These are phyloP conservation scores for Diarsia dahlii DNA, from an alignment of 2,888 invertebrate species.

Conservation along the genomic window DNA sequence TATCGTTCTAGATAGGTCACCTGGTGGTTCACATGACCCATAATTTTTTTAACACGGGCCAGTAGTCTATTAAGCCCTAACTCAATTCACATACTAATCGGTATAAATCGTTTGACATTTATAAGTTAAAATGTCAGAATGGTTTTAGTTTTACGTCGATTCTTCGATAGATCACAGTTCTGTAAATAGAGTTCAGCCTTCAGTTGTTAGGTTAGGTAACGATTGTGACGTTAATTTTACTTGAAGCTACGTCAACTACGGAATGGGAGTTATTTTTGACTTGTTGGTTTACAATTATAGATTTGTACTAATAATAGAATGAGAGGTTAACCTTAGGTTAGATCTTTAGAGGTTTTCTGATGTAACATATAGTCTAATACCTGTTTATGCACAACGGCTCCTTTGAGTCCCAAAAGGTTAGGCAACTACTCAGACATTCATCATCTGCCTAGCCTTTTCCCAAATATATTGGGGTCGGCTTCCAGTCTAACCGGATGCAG, in stretches of 20 bases:
- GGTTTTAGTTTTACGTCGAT: constrained; percentile 15
- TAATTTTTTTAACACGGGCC: no score
- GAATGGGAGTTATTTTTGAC: background rate
- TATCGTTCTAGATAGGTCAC: no score
- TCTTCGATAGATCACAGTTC: constrained; percentile 6
- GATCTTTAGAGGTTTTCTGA: background rate
- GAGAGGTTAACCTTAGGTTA: background rate
- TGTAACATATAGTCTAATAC: background rate
- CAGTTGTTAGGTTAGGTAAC: constrained; percentile 7
- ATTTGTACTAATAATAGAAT: background rate
- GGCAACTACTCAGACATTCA: no score
- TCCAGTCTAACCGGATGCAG: no score
- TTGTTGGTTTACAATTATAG: constrained; percentile 9
- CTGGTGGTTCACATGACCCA: no score
- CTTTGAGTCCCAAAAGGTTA: background rate
- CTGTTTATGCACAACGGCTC: no score
- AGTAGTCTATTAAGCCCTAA: no score
- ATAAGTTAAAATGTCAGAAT: constrained; percentile 33
- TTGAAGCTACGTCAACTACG: background rate
- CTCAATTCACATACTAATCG: constrained; percentile 3
- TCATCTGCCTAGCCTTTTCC: no score
- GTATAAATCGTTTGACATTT: constrained; percentile 36
- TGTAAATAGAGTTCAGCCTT: constrained; percentile 31
- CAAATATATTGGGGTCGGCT: no score
- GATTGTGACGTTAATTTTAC: background rate